Evolutionary conservation across 2,113 vertebrate species (phyloP).

Genomic region (Cebidichthys violaceus): DNA sequence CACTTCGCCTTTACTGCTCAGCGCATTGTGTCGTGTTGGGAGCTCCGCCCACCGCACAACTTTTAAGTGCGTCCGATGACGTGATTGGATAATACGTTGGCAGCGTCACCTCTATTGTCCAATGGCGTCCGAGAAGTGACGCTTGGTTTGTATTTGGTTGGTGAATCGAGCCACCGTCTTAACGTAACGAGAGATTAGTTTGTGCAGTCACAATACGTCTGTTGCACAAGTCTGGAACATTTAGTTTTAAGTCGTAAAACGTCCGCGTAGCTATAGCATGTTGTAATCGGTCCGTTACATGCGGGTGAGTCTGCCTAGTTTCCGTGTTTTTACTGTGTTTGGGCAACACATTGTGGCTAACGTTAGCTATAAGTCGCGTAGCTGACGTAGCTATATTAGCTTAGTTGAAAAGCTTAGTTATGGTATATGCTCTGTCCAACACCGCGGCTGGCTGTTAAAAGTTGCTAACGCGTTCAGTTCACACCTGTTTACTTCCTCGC

Average conservation of each 20-base stretch:
- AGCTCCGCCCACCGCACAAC: conserved; percentile 2
- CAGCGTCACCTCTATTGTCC: conserved; percentile 39
- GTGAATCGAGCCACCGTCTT: background rate
- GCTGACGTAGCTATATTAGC: conserved; percentile 49
- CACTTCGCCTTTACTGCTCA: background rate
- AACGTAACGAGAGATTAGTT: conserved; percentile 62
- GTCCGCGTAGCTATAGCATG: background rate
- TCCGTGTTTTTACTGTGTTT: background rate
- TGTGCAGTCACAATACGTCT: background rate
- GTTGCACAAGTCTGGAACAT: background rate
- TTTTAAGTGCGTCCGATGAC: background rate
- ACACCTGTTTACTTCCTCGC: too few relatives aligned
- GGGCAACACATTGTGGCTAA: background rate
- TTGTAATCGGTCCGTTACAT: conserved; percentile 18
- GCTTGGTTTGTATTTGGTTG: conserved; percentile 72
- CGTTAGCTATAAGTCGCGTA: conserved; percentile 3
- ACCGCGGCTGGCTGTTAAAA: background rate
- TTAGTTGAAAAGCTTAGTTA: conserved; percentile 46
- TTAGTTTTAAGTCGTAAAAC: background rate
- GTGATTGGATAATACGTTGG: conserved; percentile 48
- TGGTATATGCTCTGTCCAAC: too few relatives aligned
- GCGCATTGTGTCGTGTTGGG: background rate
- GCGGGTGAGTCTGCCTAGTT: conserved; percentile 49
- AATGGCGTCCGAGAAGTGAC: conserved; percentile 39
- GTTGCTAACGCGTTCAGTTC: background rate